Conservation (phyloP, 2,113 vertebrate species). For the Dipodomys spectabilis region DNA sequence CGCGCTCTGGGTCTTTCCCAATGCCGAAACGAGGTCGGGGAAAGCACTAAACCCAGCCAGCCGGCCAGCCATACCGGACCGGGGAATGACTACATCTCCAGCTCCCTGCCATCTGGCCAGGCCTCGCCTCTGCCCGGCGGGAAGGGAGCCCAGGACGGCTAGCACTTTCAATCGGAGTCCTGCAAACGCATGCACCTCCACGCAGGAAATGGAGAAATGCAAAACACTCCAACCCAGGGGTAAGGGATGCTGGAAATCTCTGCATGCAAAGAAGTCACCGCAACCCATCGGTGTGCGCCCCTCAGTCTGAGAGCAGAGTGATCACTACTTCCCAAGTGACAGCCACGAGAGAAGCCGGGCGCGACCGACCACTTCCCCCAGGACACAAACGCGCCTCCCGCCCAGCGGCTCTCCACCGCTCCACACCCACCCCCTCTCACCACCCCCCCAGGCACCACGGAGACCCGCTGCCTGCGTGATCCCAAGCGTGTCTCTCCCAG, state of each 20-base stretch:
- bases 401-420: too few relatives aligned
- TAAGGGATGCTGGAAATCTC: not conserved
- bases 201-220: not conserved
- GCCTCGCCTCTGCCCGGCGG: not conserved
- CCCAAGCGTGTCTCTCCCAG: too few relatives aligned
- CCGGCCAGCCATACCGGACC: not conserved
- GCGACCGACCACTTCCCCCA: too few relatives aligned
- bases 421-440: too few relatives aligned
- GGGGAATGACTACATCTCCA: not conserved
- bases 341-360: not conserved
- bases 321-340: conserved; percentile 27
- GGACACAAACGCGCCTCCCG: too few relatives aligned
- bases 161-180: not conserved
- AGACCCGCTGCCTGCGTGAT: too few relatives aligned
- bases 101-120: not conserved
- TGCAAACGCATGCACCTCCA: not conserved
- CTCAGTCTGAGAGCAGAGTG: not conserved
- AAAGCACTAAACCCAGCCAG: not conserved
- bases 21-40: not conserved
- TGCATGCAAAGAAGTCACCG: not conserved
- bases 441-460: too few relatives aligned
- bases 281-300: not conserved
- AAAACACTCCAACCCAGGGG: not conserved
- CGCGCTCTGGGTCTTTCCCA: not conserved
- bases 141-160: too few relatives aligned